Evolutionary conservation across 2,113 vertebrate species (phyloP).

Genomic region (Pachycephala philippinensis): DNA sequence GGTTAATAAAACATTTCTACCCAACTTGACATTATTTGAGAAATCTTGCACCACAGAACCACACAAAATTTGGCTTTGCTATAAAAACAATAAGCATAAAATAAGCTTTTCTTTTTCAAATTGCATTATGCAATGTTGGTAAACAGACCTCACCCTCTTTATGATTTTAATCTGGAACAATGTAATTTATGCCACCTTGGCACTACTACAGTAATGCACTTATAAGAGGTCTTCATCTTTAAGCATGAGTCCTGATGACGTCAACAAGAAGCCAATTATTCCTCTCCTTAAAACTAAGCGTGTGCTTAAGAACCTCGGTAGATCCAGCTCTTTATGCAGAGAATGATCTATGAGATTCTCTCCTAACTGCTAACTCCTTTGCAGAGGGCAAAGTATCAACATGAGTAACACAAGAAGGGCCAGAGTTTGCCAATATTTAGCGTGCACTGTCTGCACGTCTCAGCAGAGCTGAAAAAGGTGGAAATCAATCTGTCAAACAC

Average conservation of each 20-base stretch:
- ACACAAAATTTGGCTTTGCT: background rate
- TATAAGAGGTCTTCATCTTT: background rate
- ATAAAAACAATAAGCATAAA: background rate
- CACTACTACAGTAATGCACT: background rate
- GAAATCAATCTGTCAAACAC: background rate
- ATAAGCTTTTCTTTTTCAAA: background rate
- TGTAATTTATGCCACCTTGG: background rate
- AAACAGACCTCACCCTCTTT: background rate
- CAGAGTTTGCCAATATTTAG: background rate
- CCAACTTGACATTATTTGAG: background rate
- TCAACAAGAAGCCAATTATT: background rate
- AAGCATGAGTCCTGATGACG: background rate
- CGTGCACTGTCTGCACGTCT: rapidly evolving
- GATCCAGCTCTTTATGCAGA: background rate
- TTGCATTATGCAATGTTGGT: background rate
- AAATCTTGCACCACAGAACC: background rate
- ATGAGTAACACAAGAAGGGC: background rate
- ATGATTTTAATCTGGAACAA: background rate
- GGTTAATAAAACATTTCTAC: background rate
- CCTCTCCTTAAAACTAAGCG: background rate
- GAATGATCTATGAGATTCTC: background rate
- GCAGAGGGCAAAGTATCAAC: background rate
- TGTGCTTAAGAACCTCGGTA: background rate
- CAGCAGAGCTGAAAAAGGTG: background rate
- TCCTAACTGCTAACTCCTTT: background rate